These are phyloP conservation scores for Dufourea novaeangliae DNA, from an alignment of 1,140 invertebrate genomes.

Conservation along the genomic window DNA sequence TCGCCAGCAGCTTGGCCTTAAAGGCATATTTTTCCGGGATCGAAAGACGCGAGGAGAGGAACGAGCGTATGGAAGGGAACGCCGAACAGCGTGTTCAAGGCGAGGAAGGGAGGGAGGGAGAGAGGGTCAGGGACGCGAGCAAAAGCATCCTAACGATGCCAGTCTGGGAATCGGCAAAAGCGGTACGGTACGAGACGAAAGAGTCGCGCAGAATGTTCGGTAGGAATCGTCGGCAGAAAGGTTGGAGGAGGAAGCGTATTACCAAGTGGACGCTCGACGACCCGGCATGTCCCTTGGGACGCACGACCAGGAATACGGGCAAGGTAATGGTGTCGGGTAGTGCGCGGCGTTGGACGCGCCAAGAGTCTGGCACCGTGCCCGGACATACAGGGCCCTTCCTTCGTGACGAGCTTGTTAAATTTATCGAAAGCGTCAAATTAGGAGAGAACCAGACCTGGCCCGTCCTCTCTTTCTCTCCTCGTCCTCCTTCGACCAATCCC, in stretches of 20 bases:
- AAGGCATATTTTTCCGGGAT: constrained; percentile 45
- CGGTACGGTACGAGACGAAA: constrained; percentile 27
- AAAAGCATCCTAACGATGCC: constrained; percentile 75
- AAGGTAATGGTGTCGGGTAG: constrained; percentile 78
- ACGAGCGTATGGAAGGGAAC: neutral
- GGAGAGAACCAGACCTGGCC: constrained; percentile 59
- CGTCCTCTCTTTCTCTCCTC: constrained; percentile 12
- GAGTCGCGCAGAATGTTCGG: constrained; percentile 44
- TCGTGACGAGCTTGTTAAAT: constrained; percentile 81
- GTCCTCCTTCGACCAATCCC: constrained; percentile 29
- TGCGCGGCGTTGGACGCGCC: constrained; percentile 69
- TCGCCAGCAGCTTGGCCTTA: constrained; percentile 26
- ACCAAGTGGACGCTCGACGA: constrained; percentile 76
- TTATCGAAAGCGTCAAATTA: constrained; percentile 81
- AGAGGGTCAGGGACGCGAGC: constrained; percentile 12
- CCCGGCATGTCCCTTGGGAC: constrained; percentile 71
- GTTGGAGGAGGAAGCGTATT: constrained; percentile 73
- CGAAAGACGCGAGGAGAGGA: constrained; percentile 27
- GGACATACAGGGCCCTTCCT: constrained; percentile 73
- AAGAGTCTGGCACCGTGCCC: constrained; percentile 78
- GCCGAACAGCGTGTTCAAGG: neutral
- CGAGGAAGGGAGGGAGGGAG: neutral
- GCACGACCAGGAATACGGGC: constrained; percentile 73
- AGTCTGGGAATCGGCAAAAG: constrained; percentile 51
- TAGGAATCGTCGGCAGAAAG: constrained; percentile 25